Evolutionary conservation across 2,797 vertebrate species (phyloP), one percentile per base, ranked within the genome.

Genomic region (Sebastes taczanowskii): DNA sequence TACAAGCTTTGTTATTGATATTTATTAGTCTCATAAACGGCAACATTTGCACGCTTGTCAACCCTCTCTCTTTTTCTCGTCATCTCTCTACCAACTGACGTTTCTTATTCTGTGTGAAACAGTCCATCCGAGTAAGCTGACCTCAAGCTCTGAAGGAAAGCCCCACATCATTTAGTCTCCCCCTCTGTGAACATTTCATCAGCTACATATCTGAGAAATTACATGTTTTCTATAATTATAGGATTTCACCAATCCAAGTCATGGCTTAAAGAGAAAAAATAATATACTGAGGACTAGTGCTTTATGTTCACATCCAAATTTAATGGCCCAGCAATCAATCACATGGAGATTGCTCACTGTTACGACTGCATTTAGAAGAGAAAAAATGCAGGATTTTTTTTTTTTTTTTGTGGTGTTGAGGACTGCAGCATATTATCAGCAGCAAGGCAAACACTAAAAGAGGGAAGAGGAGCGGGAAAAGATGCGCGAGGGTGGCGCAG

Each of bases 311-410:
- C 8, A 78, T 69, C 62, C 68, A 80, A 75, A 65, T 81, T 6
- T 59, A 77, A 85, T 78, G 35, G 23, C 69, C 62, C 7, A 35
- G 32, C 27, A 58, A 86, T 88, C 78, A 86, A 85, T 88, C 71
- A 68, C 49, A 65, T 6, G 38, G 22, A 20, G 5, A 78, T 10
- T 70, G 68, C 61, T 83, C 9, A 58, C 52, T 65, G 52, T 64
- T 74, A 53, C 38, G 46, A 52, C 14, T 30, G 10, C 25, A 63
- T 78, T 73, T 20, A 59, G 32, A 65, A 20, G 11, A 71, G 27
- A 65, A 52, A 52, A 46, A 71, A 66, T 64, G 29, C 38, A 25
- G 75, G 25, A 8, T 27, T 60, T 35, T 2, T 53, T 10, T 23
- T 23, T 23, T 20, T 56, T 53, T 75, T 27, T 38, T 58, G 64